These are phyloP conservation scores for Aelia acuminata DNA, from an alignment of 2,888 invertebrate genomes.

Conservation along the genomic window DNA sequence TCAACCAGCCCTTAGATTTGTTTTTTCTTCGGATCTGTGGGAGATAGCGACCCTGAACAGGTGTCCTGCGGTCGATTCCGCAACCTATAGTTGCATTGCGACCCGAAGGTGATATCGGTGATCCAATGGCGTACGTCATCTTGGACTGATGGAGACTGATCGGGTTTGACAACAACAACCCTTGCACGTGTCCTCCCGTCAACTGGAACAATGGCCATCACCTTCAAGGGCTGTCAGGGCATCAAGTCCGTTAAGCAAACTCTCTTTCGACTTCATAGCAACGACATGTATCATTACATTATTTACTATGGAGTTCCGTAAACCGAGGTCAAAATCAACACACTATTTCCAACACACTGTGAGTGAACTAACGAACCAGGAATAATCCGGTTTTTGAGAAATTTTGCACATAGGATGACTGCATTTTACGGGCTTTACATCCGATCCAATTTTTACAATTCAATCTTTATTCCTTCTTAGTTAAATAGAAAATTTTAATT, in stretches of 20 bases:
- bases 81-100: background rate
- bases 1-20: background rate
- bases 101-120: background rate
- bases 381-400: too few relatives aligned
- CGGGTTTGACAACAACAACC: slow-evolving; percentile 6
- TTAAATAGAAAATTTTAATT: too few relatives aligned
- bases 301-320: too few relatives aligned
- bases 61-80: slow-evolving; percentile 27
- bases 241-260: background rate
- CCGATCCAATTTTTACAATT: too few relatives aligned
- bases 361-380: too few relatives aligned
- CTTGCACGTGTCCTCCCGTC: slow-evolving; percentile 46
- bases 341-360: too few relatives aligned
- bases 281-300: background rate
- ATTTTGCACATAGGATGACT: too few relatives aligned
- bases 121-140: background rate
- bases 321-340: too few relatives aligned
- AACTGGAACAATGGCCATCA: background rate
- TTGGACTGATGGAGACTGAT: slow-evolving; percentile 35
- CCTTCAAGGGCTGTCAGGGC: background rate
- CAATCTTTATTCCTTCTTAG: too few relatives aligned
- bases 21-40: slow-evolving; percentile 20
- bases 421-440: too few relatives aligned
- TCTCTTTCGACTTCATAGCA: background rate
- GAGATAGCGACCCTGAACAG: background rate